Base-by-base conservation (phyloP, 2,888 invertebrate species). In the Clivina fossor region DNA sequence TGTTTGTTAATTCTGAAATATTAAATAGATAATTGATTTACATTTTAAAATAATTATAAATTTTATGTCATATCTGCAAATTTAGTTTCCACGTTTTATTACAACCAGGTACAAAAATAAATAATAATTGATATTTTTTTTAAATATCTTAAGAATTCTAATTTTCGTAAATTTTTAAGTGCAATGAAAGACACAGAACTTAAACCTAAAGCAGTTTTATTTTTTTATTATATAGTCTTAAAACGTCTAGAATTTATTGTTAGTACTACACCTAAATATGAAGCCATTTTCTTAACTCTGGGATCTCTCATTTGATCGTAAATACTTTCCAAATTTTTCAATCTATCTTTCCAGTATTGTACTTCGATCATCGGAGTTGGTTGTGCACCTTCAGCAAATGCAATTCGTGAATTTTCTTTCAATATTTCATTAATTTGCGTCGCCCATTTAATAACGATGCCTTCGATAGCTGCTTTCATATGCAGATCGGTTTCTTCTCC, bases 401-500 rank as follows among this genome's bases (percentile, higher is more conserved):
- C 84, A 69, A 84, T 77, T 0, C 88, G 87, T 62, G 86, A 88
- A 63, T 85, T 84, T 66, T 90, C 85, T 62, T 85, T 82, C 20
- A 93, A 73, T 26, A 93, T 82, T 66, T 91, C 90, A 58, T 85
- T 83, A 24, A 91, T 84, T 68, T 88, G 86, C 46, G 80, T 78
- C 2, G 87, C 81, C 95, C 95, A 96, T 69, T 91, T 91, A 59
- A 91, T 89, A 1, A 93, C 81, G 37, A 89, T 85, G 26, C 86
- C 86, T 74, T 96, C 95, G 56, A 94, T 83, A 41, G 88, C 84
- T 51, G 87, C 86, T 69, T 90, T 89, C 63, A 94, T 75, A 50
- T 81, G 76, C 46, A 86, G 75, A 70, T 90, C 86, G 20, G 83
- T 77, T 11, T 77, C 74, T 70, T 76, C 80, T 51, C 78, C 80